phyloP scores from a whole-genome alignment of 2,113 vertebrate species.

The Scytalopus superciliaris region DNA sequence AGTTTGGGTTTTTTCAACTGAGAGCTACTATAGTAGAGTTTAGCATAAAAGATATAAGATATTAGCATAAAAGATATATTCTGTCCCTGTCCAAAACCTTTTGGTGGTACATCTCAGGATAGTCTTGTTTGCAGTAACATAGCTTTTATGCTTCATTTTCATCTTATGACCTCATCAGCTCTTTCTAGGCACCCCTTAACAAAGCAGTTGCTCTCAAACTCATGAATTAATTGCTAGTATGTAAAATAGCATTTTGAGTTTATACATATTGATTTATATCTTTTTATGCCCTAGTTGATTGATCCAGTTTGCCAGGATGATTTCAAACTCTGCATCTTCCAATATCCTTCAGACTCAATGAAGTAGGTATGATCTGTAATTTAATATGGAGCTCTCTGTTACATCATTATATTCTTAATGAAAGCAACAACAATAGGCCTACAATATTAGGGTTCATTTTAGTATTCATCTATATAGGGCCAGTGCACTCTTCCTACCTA shows the following conservation, averaged over 20 bases:
- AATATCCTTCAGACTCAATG: neutral
- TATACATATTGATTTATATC: neutral
- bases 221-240: neutral
- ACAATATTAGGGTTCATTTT: neutral
- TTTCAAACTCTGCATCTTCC: neutral
- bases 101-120: neutral
- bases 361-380: neutral
- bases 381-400: neutral
- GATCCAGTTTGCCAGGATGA: neutral
- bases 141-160: neutral
- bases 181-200: neutral
- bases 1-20: neutral
- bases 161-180: neutral
- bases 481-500: neutral
- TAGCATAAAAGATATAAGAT: neutral
- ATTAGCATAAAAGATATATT: no score
- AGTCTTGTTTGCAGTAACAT: neutral
- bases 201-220: neutral
- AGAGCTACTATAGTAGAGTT: neutral
- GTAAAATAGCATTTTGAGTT: neutral
- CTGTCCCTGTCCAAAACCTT: neutral
- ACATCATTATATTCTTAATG: neutral
- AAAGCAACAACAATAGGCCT: neutral
- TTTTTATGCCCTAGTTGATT: neutral
- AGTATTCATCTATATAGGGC: neutral